Percentiles rank a stretch among this genome's conserved stretches.
Evolutionary conservation across 1,140 invertebrate species (phyloP).

Genomic region (Trypoxylus dichotomus): DNA sequence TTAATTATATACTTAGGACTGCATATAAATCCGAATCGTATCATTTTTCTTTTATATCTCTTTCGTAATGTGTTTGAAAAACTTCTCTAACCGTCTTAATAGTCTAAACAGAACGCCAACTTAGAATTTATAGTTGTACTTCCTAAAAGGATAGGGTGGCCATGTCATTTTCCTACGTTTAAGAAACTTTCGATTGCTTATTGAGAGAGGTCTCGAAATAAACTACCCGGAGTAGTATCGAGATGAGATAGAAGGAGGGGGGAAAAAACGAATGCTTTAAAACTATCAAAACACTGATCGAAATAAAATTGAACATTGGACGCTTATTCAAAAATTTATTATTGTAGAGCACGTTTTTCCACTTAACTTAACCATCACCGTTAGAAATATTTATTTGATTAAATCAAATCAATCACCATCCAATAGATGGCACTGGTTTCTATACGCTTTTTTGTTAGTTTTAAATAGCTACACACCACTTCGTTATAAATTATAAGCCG

Average conservation of each 20-base stretch:
- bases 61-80: not conserved
- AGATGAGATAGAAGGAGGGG: not conserved
- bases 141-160: not conserved
- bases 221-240: not conserved
- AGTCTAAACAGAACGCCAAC: slow-evolving; percentile 1
- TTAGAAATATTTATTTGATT: not conserved
- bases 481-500: not conserved
- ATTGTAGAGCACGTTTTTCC: slow-evolving; percentile 2
- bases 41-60: slow-evolving; percentile 8
- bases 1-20: not conserved
- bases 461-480: not conserved
- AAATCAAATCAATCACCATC: not conserved
- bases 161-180: not conserved
- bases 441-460: not conserved
- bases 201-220: not conserved
- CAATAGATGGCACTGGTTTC: not conserved
- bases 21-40: not conserved
- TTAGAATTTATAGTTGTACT: slow-evolving; percentile 18
- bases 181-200: not conserved
- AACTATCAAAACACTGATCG: not conserved
- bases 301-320: slow-evolving; percentile 3
- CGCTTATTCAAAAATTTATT: slow-evolving; percentile 18
- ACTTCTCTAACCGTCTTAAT: not conserved
- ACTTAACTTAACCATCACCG: not conserved
- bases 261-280: not conserved